A percentile compares a stretch with the other conserved stretches of the same genome.
phyloP scores from a whole-genome alignment of 2,113 vertebrate genomes.

The Cebus imitator region DNA sequence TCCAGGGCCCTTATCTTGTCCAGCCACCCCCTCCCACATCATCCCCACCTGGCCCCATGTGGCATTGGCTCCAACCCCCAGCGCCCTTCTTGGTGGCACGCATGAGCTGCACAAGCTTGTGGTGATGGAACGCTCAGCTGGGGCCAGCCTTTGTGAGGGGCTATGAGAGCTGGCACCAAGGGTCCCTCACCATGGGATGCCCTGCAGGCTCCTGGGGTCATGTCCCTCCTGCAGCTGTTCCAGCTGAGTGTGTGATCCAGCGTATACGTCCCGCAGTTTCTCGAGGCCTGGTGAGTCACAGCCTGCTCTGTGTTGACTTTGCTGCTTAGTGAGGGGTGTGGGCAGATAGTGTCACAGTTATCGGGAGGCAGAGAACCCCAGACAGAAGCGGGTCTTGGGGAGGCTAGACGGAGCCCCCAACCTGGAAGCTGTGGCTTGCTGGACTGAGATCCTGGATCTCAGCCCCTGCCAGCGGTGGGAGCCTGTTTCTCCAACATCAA shows the following conservation, averaged over 20 bases:
- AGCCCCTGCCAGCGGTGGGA: not conserved
- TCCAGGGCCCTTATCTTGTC: not conserved
- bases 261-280: fast-evolving
- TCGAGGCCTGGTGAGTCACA: not conserved
- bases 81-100: fast-evolving
- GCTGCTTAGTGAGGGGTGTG: not conserved
- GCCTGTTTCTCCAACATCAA: not conserved
- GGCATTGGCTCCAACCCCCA: too few relatives aligned
- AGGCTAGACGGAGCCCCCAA: too few relatives aligned
- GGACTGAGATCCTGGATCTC: not conserved
- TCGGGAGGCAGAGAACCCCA: not conserved
- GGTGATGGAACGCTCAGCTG: not conserved
- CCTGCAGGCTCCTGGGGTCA: too few relatives aligned
- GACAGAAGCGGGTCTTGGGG: not conserved
- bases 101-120: fast-evolving
- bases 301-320: not conserved
- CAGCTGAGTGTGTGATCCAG: not conserved
- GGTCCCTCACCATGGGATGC: not conserved
- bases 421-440: not conserved
- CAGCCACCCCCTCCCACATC: not conserved
- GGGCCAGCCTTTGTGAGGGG: not conserved
- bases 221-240: not conserved
- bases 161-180: not conserved
- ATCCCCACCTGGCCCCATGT: not conserved
- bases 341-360: not conserved